Base-by-base conservation (phyloP, 1,140 invertebrate genomes). In the Diachasmimorpha longicaudata region DNA sequence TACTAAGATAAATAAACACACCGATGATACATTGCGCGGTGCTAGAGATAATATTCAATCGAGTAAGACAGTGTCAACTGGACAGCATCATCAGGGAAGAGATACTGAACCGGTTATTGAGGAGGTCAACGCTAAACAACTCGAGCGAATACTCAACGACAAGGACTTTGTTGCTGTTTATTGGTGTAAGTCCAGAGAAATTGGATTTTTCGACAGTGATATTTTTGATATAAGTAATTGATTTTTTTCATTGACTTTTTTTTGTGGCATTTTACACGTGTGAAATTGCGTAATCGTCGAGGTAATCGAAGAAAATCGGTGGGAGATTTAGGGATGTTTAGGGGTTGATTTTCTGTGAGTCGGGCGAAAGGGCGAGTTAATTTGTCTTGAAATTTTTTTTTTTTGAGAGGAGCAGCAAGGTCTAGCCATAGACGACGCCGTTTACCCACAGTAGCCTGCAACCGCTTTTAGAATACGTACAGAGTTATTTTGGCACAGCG, bases 81-180 rank as follows among this genome's bases (percentile, higher is more conserved):
- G 44, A 63, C 58, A 72, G 16, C 77, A 76, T 74, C 78, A 77
- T 71, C 74, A 79, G 13, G 70, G 46, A 67, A 86, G 88, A 76
- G 88, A 91, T 58, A 88, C 90, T 79, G 94, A 95, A 81, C 92
- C 95, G 85, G 93, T 96, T 82, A 97, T 97, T 89, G 95, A 97
- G 90, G 96, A 97, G 90, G 95, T 97, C 88, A 95, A 94, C 87
- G 93, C 95, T 84, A 96, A 97, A 88, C 95, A 96, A 90, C 92
- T 97, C 87, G 95, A 97, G 86, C 92, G 94, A 84, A 91, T 97
- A 76, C 91, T 97, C 83, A 93, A 94, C 85, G 94, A 96, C 81
- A 96, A 96, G 91, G 96, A 97, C 90, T 97, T 95, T 91, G 95
- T 97, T 85, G 96, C 96, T 83, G 96, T 97, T 84, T 97, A 95